phyloP scores from a whole-genome alignment of 1,140 invertebrate genomes.

The Schlechtendalia chinensis region DNA sequence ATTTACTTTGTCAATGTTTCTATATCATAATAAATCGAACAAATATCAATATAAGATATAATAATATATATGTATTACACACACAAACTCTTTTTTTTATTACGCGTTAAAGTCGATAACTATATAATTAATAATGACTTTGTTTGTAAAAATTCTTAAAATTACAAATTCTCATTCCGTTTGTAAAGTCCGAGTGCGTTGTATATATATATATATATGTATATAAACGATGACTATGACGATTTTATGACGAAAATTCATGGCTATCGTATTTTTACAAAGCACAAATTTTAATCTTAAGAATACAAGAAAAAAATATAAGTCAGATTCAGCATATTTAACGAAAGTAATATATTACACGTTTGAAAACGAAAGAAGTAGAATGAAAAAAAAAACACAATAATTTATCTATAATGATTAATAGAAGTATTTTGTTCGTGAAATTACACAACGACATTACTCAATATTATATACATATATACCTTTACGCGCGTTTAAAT shows the following conservation, averaged over 20 bases:
- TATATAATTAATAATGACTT: constrained; percentile 17
- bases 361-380: too few species aligned
- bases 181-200: background rate
- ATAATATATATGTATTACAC: background rate
- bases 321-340: too few species aligned
- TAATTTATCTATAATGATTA: background rate
- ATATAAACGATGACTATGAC: background rate
- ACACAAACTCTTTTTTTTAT: constrained; percentile 6
- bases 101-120: constrained; percentile 3
- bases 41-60: too few species aligned
- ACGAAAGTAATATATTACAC: too few species aligned
- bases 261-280: too few species aligned
- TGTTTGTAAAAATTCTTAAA: too few species aligned
- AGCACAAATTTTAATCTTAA: too few species aligned
- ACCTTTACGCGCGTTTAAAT: background rate
- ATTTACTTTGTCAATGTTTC: too few species aligned
- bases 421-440: background rate
- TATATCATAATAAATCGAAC: too few species aligned
- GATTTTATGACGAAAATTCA: too few species aligned
- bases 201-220: background rate
- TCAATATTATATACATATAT: background rate
- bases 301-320: too few species aligned
- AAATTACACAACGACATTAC: background rate
- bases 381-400: too few species aligned
- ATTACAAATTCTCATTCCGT: background rate